A percentile compares a stretch with the other conserved stretches of the same genome.
Evolutionary conservation across 1,140 invertebrate species (phyloP).

Genomic region (Cyclina sinensis): DNA sequence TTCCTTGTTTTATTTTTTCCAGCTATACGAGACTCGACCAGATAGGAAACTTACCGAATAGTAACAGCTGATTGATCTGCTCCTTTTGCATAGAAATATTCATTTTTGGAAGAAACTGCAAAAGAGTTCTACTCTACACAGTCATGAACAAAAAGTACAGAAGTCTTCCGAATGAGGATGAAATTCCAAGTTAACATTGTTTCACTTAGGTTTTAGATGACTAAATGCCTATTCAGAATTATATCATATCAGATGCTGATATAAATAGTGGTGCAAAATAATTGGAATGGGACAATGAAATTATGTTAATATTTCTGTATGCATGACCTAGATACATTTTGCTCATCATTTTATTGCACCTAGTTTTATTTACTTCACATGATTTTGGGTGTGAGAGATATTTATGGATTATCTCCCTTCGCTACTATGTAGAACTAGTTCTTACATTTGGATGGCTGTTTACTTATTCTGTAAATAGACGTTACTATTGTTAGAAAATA

Average conservation of each 20-base stretch:
- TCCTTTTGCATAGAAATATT: slow-evolving; percentile 15
- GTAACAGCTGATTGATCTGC: not conserved
- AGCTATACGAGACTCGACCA: slow-evolving; percentile 37
- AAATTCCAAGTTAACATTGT: slow-evolving; percentile 23
- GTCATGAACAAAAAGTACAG: slow-evolving; percentile 7
- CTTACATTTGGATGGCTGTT: too few relatives aligned
- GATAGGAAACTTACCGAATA: slow-evolving; percentile 22
- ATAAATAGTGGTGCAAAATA: slow-evolving; percentile 10
- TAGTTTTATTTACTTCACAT: too few relatives aligned
- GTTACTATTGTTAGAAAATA: too few relatives aligned
- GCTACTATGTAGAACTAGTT: too few relatives aligned
- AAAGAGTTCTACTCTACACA: not conserved
- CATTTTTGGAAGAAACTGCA: slow-evolving; percentile 8
- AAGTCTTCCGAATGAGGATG: slow-evolving; percentile 49
- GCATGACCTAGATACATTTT: too few relatives aligned
- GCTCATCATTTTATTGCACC: too few relatives aligned
- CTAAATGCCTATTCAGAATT: slow-evolving; percentile 22
- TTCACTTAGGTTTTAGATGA: slow-evolving; percentile 8
- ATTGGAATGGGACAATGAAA: too few relatives aligned
- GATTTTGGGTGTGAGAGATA: too few relatives aligned
- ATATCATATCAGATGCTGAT: slow-evolving; percentile 28
- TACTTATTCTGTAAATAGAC: too few relatives aligned
- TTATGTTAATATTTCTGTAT: too few relatives aligned
- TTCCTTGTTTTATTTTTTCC: not conserved
- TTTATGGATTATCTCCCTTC: too few relatives aligned